Evolutionary conservation across 2,888 invertebrate species (phyloP).

Genomic region (Brachynemurus nebulosus): DNA sequence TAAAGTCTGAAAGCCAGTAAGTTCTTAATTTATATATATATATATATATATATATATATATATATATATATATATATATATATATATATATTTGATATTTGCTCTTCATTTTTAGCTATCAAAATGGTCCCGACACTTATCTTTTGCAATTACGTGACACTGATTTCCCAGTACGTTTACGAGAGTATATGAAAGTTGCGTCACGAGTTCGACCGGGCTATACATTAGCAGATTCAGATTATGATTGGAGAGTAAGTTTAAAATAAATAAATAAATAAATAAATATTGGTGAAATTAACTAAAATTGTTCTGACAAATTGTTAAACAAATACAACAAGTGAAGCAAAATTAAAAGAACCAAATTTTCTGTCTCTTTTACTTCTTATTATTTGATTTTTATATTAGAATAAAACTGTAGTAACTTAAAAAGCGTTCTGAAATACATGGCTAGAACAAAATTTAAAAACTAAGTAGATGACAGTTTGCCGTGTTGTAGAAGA

Average conservation of each 20-base stretch:
- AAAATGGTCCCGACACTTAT: conserved; percentile 94
- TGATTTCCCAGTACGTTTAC: conserved; percentile 82
- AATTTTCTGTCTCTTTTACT: too few species aligned
- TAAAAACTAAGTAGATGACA: too few species aligned
- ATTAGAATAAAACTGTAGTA: too few species aligned
- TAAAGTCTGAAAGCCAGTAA: conserved; percentile 79
- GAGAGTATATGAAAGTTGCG: conserved; percentile 92
- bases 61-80: conserved; percentile 1
- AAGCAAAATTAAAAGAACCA: too few species aligned
- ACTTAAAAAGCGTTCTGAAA: too few species aligned
- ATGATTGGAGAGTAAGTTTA: conserved; percentile 66
- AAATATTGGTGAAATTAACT: not conserved
- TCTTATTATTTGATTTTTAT: too few species aligned
- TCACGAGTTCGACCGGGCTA: conserved; percentile 60
- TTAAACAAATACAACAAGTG: too few species aligned
- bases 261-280: not conserved
- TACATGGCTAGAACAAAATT: too few species aligned
- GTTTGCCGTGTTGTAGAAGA: too few species aligned
- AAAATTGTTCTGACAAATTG: not conserved
- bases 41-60: not conserved
- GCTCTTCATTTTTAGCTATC: conserved; percentile 54
- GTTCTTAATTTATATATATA: too few species aligned
- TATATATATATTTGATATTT: not conserved
- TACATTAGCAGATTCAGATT: conserved; percentile 53
- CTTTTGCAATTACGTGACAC: conserved; percentile 86